Evolutionary conservation across 2,888 invertebrate species (phyloP).

Genomic region (Apamea monoglypha): DNA sequence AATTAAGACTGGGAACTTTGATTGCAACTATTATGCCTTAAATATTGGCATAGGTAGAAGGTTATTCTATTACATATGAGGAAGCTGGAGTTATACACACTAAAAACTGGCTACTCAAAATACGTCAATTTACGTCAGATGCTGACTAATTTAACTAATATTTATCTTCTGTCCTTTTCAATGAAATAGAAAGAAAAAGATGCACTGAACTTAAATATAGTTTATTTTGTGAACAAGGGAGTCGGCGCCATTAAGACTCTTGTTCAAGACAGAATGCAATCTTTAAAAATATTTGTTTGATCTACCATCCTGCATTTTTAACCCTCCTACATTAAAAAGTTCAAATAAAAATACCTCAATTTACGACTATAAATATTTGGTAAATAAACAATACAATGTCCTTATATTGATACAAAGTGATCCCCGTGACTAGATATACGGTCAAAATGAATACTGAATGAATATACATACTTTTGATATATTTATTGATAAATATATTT

Average conservation of each 20-base stretch:
- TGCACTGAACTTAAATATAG: too few relatives aligned
- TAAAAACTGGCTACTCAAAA: too few relatives aligned
- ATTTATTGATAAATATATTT: constrained; percentile 83
- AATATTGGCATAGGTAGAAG: too few relatives aligned
- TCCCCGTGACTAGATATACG: constrained; percentile 68
- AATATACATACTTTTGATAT: constrained; percentile 77
- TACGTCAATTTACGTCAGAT: too few relatives aligned
- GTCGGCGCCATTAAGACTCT: background rate
- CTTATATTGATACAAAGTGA: constrained; percentile 56
- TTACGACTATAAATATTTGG: constrained; percentile 19
- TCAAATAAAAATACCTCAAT: constrained; percentile 1
- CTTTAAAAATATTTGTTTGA: background rate
- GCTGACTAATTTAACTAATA: too few relatives aligned
- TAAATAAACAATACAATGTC: constrained; percentile 38
- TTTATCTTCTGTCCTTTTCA: too few relatives aligned
- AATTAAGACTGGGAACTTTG: too few relatives aligned
- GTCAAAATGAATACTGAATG: constrained; percentile 57
- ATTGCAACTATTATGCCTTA: too few relatives aligned
- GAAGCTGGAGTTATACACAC: too few relatives aligned
- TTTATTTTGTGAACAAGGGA: too few relatives aligned
- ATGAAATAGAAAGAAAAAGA: too few relatives aligned
- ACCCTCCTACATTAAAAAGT: background rate
- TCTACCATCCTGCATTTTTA: background rate
- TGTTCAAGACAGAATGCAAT: background rate
- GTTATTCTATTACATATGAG: too few relatives aligned